Conservation (phyloP, 2,113 vertebrate genomes). For the Pogonocichla stellata region DNA sequence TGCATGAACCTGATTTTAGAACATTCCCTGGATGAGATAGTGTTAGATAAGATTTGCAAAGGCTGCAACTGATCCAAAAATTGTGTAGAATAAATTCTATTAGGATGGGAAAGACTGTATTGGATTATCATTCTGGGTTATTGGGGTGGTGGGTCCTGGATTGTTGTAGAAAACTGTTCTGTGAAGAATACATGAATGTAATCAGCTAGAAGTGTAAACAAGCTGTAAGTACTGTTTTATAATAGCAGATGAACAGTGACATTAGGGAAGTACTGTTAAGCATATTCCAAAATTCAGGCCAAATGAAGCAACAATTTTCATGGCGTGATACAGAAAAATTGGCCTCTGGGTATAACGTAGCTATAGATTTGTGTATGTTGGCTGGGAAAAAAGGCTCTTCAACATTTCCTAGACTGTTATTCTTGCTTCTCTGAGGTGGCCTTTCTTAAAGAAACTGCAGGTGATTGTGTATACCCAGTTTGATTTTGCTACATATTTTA, state of each 20-base stretch:
- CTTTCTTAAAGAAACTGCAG: neutral
- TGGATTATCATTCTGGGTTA: neutral
- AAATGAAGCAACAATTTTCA: neutral
- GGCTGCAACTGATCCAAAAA: neutral
- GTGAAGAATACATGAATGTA: neutral
- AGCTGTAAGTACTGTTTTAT: neutral
- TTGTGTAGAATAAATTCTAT: neutral
- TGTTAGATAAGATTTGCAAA: neutral
- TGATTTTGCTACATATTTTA: neutral
- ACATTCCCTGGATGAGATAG: neutral
- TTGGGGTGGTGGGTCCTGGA: neutral
- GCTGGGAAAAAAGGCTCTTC: neutral
- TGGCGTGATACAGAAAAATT: neutral
- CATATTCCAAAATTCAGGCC: neutral
- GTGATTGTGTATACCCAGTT: neutral
- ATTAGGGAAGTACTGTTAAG: neutral
- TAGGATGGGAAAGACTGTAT: neutral
- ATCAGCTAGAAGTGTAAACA: neutral
- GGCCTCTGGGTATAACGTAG: neutral
- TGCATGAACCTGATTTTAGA: neutral
- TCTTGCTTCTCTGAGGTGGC: neutral
- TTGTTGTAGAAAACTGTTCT: neutral
- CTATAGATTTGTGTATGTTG: neutral
- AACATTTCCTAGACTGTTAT: neutral
- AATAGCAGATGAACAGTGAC: neutral